A percentile compares a stretch with the other conserved stretches of the same genome.
Evolutionary conservation across 2,888 invertebrate species (phyloP).

Genomic region (Thereva nobilitata): DNA sequence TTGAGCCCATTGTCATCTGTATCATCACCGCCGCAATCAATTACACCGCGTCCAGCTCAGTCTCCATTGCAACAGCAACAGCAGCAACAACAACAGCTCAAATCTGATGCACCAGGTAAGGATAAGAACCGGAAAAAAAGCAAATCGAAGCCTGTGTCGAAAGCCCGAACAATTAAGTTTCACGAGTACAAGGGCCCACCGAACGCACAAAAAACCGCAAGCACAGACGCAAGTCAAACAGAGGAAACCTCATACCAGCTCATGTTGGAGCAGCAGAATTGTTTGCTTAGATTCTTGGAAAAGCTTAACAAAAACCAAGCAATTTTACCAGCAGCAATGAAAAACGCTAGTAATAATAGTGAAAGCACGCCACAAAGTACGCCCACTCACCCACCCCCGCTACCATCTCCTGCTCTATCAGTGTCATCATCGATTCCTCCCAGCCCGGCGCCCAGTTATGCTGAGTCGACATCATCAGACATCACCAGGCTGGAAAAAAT

Average conservation of each 20-base stretch:
- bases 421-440: slow-evolving; percentile 58
- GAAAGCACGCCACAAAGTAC: slow-evolving; percentile 29
- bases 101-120: slow-evolving; percentile 69
- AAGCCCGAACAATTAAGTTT: slow-evolving; percentile 90
- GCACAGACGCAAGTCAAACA: slow-evolving; percentile 58
- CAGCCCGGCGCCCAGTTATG: slow-evolving; percentile 55
- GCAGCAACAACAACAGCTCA: slow-evolving; percentile 52
- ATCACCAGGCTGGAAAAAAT: slow-evolving; percentile 84
- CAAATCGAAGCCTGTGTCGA: slow-evolving; percentile 78
- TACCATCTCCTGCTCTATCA: slow-evolving; percentile 62
- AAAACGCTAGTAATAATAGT: slow-evolving; percentile 49
- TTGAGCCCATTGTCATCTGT: slow-evolving; percentile 69
- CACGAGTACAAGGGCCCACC: slow-evolving; percentile 96
- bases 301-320: slow-evolving; percentile 79
- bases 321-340: slow-evolving; percentile 74
- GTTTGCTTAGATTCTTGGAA: slow-evolving; percentile 86
- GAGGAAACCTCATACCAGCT: slow-evolving; percentile 87
- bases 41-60: slow-evolving; percentile 63
- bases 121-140: slow-evolving; percentile 82
- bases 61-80: slow-evolving; percentile 54
- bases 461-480: slow-evolving; percentile 52
- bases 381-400: slow-evolving; percentile 56
- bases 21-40: slow-evolving; percentile 64
- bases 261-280: slow-evolving; percentile 86
- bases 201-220: slow-evolving; percentile 73